Conservation (phyloP, 2,113 vertebrate species). For the Bubo bubo region DNA sequence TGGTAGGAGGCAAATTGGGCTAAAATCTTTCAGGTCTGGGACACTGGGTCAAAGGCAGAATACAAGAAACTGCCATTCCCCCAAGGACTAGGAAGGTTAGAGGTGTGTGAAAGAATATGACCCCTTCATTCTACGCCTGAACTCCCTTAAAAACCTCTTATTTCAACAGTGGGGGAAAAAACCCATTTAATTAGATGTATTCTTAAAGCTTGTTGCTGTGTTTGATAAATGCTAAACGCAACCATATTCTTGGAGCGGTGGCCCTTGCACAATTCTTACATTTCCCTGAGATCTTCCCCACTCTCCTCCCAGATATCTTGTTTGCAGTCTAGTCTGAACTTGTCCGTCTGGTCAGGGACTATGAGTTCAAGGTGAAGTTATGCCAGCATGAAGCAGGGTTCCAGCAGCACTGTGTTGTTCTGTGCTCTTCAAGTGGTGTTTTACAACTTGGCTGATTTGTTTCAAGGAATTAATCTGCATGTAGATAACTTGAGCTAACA, state of each 20-base stretch:
- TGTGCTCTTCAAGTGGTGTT: neutral
- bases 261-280: neutral
- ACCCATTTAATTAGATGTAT: neutral
- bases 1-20: neutral
- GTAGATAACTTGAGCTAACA: neutral
- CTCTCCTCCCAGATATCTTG: neutral
- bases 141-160: neutral
- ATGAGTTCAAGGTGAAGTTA: neutral
- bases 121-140: neutral
- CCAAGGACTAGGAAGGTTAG: neutral
- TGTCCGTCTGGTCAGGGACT: neutral
- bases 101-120: neutral
- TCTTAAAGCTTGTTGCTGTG: neutral
- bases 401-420: neutral
- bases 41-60: neutral
- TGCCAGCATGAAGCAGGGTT: neutral
- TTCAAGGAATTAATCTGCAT: neutral
- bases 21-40: neutral
- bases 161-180: neutral
- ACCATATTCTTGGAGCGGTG: neutral
- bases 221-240: neutral
- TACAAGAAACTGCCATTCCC: neutral
- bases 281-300: neutral
- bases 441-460: neutral
- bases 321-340: neutral